A percentile compares a stretch with the other conserved stretches of the same genome.
phyloP scores from a whole-genome alignment of 2,113 vertebrate genomes.

The Tragelaphus imberbis region DNA sequence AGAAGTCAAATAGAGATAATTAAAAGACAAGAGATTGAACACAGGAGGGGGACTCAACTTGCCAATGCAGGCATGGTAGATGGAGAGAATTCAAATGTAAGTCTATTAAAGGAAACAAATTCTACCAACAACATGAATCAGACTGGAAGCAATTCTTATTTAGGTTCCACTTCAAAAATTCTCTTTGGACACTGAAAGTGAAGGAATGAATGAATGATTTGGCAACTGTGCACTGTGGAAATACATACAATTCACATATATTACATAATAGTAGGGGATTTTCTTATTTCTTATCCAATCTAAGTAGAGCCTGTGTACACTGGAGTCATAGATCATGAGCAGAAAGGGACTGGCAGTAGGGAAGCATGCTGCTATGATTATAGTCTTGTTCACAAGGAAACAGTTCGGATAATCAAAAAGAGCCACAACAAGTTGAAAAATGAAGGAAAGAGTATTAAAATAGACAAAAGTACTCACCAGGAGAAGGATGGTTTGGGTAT shows the following conservation, averaged over 20 bases:
- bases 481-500: background rate
- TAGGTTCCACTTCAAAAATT: background rate
- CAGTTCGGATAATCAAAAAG: accelerated
- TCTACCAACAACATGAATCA: background rate
- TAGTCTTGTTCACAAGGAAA: background rate
- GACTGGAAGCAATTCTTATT: background rate
- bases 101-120: background rate
- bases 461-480: background rate
- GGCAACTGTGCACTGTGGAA: background rate
- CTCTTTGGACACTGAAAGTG: background rate
- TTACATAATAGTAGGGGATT: background rate
- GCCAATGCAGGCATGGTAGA: background rate
- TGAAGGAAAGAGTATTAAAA: background rate
- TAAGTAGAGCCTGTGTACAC: background rate
- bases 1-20: background rate
- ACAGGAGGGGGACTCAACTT: background rate
- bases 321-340: background rate
- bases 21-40: background rate
- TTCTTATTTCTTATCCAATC: background rate
- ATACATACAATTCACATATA: background rate
- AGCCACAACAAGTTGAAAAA: background rate
- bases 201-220: background rate
- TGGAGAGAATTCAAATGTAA: background rate
- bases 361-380: background rate
- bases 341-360: background rate